These are phyloP conservation scores for Zonotrichia albicollis DNA, from an alignment of 2,797 vertebrate genomes.

Conservation along the genomic window DNA sequence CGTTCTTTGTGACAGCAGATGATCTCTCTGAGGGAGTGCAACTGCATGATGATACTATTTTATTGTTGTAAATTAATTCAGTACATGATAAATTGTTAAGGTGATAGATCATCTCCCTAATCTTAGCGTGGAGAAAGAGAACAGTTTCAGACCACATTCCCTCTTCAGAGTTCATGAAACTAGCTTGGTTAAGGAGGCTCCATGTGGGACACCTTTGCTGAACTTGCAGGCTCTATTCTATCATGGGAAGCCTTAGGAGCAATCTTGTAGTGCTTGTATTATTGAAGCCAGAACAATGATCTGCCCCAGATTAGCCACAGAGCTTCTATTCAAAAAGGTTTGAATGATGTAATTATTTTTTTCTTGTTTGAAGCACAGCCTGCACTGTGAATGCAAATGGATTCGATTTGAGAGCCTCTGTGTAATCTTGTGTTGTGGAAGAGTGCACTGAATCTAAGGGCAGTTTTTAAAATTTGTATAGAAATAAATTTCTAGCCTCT, in stretches of 20 bases:
- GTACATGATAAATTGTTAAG: not conserved
- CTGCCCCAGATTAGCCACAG: slow-evolving; percentile 1
- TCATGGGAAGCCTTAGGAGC: not conserved
- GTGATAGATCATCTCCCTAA: not conserved
- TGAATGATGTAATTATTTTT: not conserved
- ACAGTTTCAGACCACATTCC: not conserved
- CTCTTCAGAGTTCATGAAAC: not conserved
- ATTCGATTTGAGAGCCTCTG: not conserved
- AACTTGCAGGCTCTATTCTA: not conserved
- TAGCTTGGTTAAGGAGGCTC: not conserved
- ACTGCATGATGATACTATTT: not conserved
- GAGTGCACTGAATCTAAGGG: not conserved
- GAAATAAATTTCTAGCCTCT: not conserved
- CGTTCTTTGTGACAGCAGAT: not conserved
- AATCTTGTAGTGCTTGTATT: not conserved
- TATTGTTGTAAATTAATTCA: not conserved
- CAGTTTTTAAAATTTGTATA: not conserved
- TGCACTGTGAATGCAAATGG: not conserved
- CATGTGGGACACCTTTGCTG: not conserved
- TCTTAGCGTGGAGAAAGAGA: not conserved
- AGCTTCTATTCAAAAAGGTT: slow-evolving; percentile 4
- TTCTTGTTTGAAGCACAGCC: not conserved
- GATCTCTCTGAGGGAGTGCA: not conserved
- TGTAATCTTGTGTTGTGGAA: not conserved
- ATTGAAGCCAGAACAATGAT: not conserved